A percentile compares a stretch with the other conserved stretches of the same genome.
Evolutionary conservation across 2,888 invertebrate genomes (phyloP).

Genomic region (Bombylius discolor): DNA sequence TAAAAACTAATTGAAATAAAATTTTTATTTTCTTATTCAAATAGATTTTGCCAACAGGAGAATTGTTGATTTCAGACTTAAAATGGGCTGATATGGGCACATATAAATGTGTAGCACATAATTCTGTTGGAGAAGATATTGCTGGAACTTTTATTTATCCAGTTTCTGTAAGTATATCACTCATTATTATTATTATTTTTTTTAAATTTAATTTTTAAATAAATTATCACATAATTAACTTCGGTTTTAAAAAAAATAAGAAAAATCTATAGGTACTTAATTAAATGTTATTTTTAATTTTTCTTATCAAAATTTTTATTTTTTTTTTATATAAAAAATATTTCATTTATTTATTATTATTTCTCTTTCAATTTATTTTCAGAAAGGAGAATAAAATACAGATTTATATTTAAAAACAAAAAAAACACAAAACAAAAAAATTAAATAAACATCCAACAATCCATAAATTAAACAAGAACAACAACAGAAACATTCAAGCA

Average conservation of each 20-base stretch:
- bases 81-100: conserved; percentile 73
- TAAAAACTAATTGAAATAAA: background rate
- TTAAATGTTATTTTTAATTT: too few relatives aligned
- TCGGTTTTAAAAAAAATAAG: too few relatives aligned
- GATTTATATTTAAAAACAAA: too few relatives aligned
- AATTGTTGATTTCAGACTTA: conserved; percentile 56
- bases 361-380: too few relatives aligned
- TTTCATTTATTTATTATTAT: too few relatives aligned
- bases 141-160: conserved; percentile 64
- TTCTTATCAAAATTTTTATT: too few relatives aligned
- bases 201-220: background rate
- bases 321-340: too few relatives aligned
- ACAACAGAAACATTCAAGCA: background rate
- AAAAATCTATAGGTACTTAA: too few relatives aligned
- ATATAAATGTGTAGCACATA: conserved; percentile 63
- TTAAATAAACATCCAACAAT: background rate
- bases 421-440: too few relatives aligned
- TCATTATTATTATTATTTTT: background rate
- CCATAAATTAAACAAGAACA: background rate
- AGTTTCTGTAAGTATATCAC: conserved; percentile 28
- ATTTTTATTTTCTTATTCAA: background rate
- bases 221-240: too few relatives aligned
- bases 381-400: background rate
- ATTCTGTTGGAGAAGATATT: conserved; percentile 47
- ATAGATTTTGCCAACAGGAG: conserved; percentile 52